These are phyloP conservation scores for Acleris literana DNA, from an alignment of 2,888 invertebrate species.

Conservation along the genomic window DNA sequence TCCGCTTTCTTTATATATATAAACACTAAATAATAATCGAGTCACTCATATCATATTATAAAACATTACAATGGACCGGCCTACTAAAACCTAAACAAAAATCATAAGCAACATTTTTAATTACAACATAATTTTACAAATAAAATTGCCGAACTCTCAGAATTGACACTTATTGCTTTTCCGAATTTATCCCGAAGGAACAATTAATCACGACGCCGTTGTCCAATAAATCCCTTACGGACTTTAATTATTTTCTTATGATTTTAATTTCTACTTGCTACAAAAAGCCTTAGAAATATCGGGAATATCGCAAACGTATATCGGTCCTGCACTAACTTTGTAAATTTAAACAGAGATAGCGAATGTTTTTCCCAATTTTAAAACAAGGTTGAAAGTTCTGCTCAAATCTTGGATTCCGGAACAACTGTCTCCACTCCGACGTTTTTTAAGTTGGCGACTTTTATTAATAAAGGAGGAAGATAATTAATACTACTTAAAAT, in stretches of 20 bases:
- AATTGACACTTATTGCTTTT: slow-evolving; percentile 83
- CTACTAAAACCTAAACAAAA: background rate
- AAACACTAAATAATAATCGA: too few relatives aligned
- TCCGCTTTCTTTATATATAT: too few relatives aligned
- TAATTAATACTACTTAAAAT: slow-evolving; percentile 84
- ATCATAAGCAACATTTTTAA: slow-evolving; percentile 43
- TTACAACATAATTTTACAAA: slow-evolving; percentile 69
- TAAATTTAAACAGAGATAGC: slow-evolving; percentile 6
- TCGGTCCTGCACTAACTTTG: slow-evolving; percentile 2
- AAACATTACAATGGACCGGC: too few relatives aligned
- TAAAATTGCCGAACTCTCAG: slow-evolving; percentile 63
- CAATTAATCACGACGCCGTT: slow-evolving; percentile 81
- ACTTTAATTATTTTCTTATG: slow-evolving; percentile 84
- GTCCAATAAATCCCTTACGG: slow-evolving; percentile 82
- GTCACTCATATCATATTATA: too few relatives aligned
- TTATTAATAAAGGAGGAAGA: slow-evolving; percentile 80
- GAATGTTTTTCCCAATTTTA: background rate
- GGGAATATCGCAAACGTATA: background rate
- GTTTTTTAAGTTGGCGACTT: slow-evolving; percentile 72
- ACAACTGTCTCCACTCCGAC: slow-evolving; percentile 68
- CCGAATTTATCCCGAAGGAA: slow-evolving; percentile 69
- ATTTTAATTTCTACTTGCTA: slow-evolving; percentile 77
- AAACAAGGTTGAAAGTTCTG: slow-evolving; percentile 35
- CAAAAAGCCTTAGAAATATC: slow-evolving; percentile 6
- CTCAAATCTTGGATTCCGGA: slow-evolving; percentile 52